Conservation (phyloP, 2,113 vertebrate species). For the Phalacrocorax brasilianus region DNA sequence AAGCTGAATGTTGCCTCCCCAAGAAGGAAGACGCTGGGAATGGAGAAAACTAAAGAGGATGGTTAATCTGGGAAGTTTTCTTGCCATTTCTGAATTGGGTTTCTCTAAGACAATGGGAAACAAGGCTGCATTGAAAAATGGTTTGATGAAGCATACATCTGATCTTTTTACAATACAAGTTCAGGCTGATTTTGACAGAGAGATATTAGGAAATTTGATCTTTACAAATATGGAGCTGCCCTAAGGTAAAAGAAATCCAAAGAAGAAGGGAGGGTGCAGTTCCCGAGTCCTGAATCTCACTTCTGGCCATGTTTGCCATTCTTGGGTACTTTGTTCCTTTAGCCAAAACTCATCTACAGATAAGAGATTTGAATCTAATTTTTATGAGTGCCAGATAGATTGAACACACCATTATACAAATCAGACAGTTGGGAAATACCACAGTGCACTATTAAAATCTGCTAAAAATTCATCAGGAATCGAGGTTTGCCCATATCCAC, state of each 20-base stretch:
- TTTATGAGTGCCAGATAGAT: neutral
- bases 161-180: constrained; percentile 8
- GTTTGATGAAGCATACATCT: neutral
- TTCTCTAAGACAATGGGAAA: neutral
- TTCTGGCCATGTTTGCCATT: neutral
- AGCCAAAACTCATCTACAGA: constrained; percentile 42
- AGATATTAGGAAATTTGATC: constrained; percentile 5
- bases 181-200: constrained; percentile 33
- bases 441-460: neutral
- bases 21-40: neutral
- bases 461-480: constrained; percentile 1
- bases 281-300: neutral
- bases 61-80: neutral
- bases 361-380: constrained; percentile 26
- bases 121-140: neutral
- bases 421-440: neutral
- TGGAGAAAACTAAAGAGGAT: neutral
- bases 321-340: constrained; percentile 35
- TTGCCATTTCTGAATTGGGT: neutral
- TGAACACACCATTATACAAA: constrained; percentile 38
- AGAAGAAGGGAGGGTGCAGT: neutral
- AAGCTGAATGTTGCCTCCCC: neutral
- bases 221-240: neutral
- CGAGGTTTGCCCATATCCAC: neutral
- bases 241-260: constrained; percentile 15